Percentiles rank a stretch among this genome's conserved stretches.
These are phyloP conservation scores for sheep (Ovis aries) DNA, from an alignment of 2,113 vertebrate species.

Conservation along the genomic window ARS-UI_Ramb_v3.0 NC_056058.1:42356001-42356500, in stretches of 20 bases:
- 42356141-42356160: background rate
- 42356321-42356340: background rate
- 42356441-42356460: background rate
- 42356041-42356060: background rate
- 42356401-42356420: background rate
- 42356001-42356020: background rate
- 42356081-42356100: background rate
- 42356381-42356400: background rate
- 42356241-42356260: background rate
- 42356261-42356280: background rate
- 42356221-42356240: background rate
- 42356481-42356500: background rate
- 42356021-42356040: background rate
- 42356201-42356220: slow-evolving; percentile 28
- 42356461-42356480: background rate
- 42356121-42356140: rapidly evolving
- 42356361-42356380: background rate
- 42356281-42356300: background rate
- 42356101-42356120: background rate
- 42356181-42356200: background rate
- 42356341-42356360: background rate
- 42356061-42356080: background rate
- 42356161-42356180: background rate
- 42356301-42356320: background rate
- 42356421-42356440: background rate